phyloP scores from a whole-genome alignment of 2,797 vertebrate species.

The Pangasius larnaudii region DNA sequence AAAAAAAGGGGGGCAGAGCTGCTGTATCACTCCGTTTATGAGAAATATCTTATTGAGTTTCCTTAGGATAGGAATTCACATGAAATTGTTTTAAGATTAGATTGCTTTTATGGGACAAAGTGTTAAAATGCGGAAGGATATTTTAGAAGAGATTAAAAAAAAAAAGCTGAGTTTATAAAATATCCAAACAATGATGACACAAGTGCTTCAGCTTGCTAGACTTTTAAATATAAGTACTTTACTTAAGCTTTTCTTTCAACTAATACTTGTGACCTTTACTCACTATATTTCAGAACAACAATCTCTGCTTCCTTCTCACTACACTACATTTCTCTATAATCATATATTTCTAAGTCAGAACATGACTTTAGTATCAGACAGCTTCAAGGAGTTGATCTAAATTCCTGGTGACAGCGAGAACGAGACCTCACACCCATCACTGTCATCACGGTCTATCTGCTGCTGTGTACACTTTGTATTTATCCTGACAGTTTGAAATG shows the following conservation, averaged over 20 bases:
- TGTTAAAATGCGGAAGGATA: not conserved
- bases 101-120: not conserved
- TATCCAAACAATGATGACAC: not conserved
- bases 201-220: not conserved
- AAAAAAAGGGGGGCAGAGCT: not conserved
- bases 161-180: not conserved
- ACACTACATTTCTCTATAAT: not conserved
- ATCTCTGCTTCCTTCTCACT: not conserved
- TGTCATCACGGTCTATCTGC: not conserved
- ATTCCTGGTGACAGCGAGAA: not conserved
- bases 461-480: not conserved
- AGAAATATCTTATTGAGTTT: conserved; percentile 22
- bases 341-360: not conserved
- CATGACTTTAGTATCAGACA: not conserved
- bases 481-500: not conserved
- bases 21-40: conserved; percentile 1
- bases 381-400: not conserved
- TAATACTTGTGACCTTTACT: not conserved
- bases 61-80: not conserved
- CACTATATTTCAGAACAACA: not conserved
- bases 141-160: not conserved
- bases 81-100: conserved; percentile 3
- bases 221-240: not conserved
- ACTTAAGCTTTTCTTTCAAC: not conserved
- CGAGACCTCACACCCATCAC: no score